A percentile compares a stretch with the other conserved stretches of the same genome.
Evolutionary conservation across 2,797 vertebrate species (phyloP).

Genomic region (Cryptoprocta ferox): DNA sequence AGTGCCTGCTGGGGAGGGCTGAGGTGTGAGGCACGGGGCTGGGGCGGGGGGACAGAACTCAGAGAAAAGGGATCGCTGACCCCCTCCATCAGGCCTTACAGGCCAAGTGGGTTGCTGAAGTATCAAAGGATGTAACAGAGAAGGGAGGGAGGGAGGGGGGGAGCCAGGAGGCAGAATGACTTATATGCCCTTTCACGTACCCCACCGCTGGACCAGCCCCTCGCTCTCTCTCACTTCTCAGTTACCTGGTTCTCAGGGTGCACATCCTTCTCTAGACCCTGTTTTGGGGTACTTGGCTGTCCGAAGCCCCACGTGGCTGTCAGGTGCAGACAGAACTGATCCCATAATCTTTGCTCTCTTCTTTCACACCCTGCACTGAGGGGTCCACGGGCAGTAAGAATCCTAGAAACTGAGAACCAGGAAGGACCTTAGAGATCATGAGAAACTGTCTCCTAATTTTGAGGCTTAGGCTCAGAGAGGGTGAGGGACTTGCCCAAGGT

Average conservation of each 20-base stretch:
- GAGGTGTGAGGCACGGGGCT: neutral
- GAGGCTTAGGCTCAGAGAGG: neutral
- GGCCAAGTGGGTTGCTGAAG: neutral
- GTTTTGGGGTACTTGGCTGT: neutral
- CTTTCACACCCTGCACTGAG: neutral
- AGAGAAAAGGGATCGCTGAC: neutral
- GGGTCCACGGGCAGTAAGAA: no score
- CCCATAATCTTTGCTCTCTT: neutral
- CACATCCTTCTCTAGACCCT: neutral
- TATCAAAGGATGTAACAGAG: neutral
- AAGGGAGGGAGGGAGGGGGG: neutral
- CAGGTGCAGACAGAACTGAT: neutral
- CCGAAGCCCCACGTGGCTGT: neutral
- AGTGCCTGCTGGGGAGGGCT: neutral
- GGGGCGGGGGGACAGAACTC: neutral
- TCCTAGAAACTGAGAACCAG: neutral
- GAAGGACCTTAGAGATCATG: neutral
- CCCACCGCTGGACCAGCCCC: accelerated
- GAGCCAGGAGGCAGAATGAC: accelerated
- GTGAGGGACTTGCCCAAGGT: neutral
- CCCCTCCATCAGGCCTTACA: neutral
- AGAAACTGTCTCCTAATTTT: neutral
- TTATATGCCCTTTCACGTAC: accelerated
- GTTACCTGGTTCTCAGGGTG: neutral
- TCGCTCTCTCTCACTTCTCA: accelerated